A percentile compares a stretch with the other conserved stretches of the same genome.
Conservation (phyloP, 2,797 vertebrate genomes). For the Luscinia luscinia region DNA sequence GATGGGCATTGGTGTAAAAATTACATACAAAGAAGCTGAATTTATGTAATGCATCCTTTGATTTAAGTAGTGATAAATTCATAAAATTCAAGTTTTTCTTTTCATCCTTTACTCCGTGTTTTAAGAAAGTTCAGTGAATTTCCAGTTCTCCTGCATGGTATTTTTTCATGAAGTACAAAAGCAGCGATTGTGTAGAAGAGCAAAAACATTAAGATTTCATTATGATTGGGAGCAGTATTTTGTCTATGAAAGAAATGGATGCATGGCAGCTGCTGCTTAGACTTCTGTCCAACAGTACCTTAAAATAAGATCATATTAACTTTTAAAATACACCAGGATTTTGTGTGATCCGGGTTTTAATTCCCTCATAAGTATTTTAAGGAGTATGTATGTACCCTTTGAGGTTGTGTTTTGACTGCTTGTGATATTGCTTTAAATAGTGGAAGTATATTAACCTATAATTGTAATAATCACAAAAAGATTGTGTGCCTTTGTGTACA, state of each 20-base stretch:
- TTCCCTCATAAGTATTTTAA: not conserved
- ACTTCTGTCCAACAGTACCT: not conserved
- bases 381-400: not conserved
- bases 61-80: not conserved
- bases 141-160: not conserved
- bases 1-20: not conserved
- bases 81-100: not conserved
- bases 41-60: not conserved
- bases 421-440: not conserved
- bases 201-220: not conserved
- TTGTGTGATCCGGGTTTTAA: not conserved
- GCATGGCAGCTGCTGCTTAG: not conserved
- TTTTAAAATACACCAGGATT: not conserved
- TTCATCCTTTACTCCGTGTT: not conserved
- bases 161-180: not conserved
- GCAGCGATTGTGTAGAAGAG: not conserved
- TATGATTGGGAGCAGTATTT: not conserved
- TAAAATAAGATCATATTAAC: not conserved
- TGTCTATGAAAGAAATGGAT: not conserved
- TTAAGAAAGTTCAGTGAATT: not conserved
- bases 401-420: not conserved
- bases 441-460: not conserved
- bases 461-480: not conserved
- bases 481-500: not conserved
- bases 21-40: not conserved